Evolutionary conservation across 2,888 invertebrate genomes (phyloP), one percentile per base, ranked within the genome.

Genomic region (Cinara cedri): DNA sequence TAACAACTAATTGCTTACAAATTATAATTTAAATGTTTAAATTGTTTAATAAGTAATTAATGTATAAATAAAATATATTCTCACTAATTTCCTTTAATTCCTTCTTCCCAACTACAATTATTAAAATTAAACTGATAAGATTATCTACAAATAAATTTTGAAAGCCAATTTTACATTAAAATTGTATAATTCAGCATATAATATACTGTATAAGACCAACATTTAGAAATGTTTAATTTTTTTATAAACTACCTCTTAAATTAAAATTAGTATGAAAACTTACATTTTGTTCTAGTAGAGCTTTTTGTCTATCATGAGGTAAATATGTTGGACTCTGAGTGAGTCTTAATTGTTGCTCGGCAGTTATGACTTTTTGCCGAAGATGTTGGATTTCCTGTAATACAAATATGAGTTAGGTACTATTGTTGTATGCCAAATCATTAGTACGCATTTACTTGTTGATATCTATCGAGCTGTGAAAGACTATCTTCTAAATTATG

Each of bases 211-310:
- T n/a, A n/a, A n/a, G n/a, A n/a, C n/a, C n/a, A n/a, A n/a, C n/a
- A n/a, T n/a, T n/a, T n/a, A n/a, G n/a, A n/a, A n/a, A n/a, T n/a
- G n/a, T n/a, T n/a, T n/a, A n/a, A n/a, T n/a, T n/a, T n/a, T n/a
- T n/a, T n/a, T n/a, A n/a, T n/a, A n/a, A 34, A 34, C 19, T 34
- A 3, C 19, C 19, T 54, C 34, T 19, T 55, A 16, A 70, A 16
- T 54, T 21, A 55, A 34, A 57, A n/a, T 13, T n/a, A 21, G 13
- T n/a, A 24, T 49, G 13, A 4, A 26, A 46, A 81, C 92, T 89
- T 93, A 96, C 96, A 93, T 95, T 94, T 89, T 95, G 95, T 85
- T 94, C 94, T 85, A 90, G 89, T 83, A 90, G 88, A 83, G 93
- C 93, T 84, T 91, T 91, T 84, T 94, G 94, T 84, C 93, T 90